Evolutionary conservation across 2,797 vertebrate genomes (phyloP).

Genomic region (Lepus oiostolus): DNA sequence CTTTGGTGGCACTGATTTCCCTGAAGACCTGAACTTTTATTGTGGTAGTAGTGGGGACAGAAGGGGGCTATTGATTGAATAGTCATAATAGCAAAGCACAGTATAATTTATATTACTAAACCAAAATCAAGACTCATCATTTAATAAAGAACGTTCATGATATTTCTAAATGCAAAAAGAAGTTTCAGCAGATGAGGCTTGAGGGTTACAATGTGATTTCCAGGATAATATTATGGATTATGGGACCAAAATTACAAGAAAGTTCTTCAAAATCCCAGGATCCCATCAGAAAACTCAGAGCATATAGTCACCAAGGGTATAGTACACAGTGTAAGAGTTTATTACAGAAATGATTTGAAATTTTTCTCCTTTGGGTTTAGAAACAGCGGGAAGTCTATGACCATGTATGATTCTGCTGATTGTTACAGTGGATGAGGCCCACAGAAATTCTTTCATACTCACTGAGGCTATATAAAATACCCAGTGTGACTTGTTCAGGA

Average conservation of each 20-base stretch:
- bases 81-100: background rate
- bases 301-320: background rate
- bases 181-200: background rate
- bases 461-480: background rate
- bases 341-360: background rate
- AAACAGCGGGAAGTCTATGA: background rate
- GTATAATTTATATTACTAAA: background rate
- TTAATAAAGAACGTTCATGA: background rate
- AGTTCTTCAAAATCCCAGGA: background rate
- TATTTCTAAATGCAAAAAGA: background rate
- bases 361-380: background rate
- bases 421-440: background rate
- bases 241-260: background rate
- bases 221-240: background rate
- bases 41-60: background rate
- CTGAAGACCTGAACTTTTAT: conserved; percentile 22
- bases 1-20: conserved; percentile 14
- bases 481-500: background rate
- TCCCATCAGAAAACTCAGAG: background rate
- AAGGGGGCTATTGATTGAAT: background rate
- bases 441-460: background rate
- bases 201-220: conserved; percentile 34
- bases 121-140: background rate
- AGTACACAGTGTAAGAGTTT: background rate
- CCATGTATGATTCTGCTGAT: background rate